A percentile compares a stretch with the other conserved stretches of the same genome.
phyloP scores from a whole-genome alignment of 2,113 vertebrate genomes.

The Protobothrops mucrosquamatus region DNA sequence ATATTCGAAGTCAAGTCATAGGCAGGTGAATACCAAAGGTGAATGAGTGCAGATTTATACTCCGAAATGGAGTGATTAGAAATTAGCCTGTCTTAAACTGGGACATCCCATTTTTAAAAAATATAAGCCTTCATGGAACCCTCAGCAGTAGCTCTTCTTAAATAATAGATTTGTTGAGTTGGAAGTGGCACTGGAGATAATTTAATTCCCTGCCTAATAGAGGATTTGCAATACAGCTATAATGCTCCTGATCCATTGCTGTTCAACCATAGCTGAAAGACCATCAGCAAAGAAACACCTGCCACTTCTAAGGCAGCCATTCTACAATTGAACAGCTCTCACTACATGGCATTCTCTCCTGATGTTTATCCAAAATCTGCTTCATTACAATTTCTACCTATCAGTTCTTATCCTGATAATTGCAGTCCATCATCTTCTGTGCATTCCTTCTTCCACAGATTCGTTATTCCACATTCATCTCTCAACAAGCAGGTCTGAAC shows the following conservation, averaged over 20 bases:
- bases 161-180: neutral
- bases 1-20: neutral
- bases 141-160: neutral
- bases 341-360: neutral
- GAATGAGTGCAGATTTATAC: neutral
- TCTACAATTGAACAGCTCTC: neutral
- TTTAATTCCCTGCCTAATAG: neutral
- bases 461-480: neutral
- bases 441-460: neutral
- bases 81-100: neutral
- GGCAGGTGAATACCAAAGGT: neutral
- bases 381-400: neutral
- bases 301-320: neutral
- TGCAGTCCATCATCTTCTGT: neutral
- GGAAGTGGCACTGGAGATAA: neutral
- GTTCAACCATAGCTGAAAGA: neutral
- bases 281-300: neutral
- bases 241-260: neutral
- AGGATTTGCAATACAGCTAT: neutral
- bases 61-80: neutral
- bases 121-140: neutral
- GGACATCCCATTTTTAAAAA: neutral
- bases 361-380: neutral
- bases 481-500: neutral
- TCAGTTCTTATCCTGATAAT: neutral